phyloP scores from a whole-genome alignment of 2,888 invertebrate species.

The Drosophila vallismaia region DNA sequence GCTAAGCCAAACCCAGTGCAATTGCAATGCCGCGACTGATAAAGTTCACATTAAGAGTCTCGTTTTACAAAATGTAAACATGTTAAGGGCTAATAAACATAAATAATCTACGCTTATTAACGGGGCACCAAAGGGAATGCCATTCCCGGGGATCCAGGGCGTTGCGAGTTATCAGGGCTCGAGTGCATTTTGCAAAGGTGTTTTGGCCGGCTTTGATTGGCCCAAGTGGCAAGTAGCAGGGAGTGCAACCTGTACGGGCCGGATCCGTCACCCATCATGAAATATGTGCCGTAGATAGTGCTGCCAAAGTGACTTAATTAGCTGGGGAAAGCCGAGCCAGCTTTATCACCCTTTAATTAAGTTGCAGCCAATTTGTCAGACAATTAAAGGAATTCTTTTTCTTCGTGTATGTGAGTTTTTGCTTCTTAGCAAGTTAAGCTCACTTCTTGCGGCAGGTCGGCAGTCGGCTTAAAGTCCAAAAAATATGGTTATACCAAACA shows the following conservation, averaged over 20 bases:
- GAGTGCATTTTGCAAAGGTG: conserved; percentile 82
- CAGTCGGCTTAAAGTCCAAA: conserved; percentile 35
- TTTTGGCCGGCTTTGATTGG: conserved; percentile 74
- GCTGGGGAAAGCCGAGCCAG: conserved; percentile 45
- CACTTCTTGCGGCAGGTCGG: conserved; percentile 61
- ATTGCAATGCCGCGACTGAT: conserved; percentile 72
- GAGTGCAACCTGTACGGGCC: conserved; percentile 23
- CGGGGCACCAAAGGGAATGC: conserved; percentile 53
- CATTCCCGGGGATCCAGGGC: conserved; percentile 1
- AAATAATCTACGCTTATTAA: conserved; percentile 82
- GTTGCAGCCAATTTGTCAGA: conserved; percentile 80
- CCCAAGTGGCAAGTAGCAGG: conserved; percentile 34
- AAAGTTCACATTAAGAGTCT: conserved; percentile 83
- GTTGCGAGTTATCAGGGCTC: conserved; percentile 70
- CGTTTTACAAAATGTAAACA: conserved; percentile 84
- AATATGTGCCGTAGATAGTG: conserved; percentile 74
- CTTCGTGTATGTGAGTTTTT: background rate
- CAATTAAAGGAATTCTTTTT: conserved; percentile 57
- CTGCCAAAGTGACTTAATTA: conserved; percentile 71
- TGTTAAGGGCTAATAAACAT: conserved; percentile 83
- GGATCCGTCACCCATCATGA: conserved; percentile 54
- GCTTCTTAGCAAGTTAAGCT: conserved; percentile 9
- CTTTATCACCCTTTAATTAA: conserved; percentile 76
- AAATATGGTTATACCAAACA: conserved; percentile 25
- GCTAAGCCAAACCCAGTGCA: conserved; percentile 44